Conservation (phyloP, 2,888 invertebrate species). For the Thysanoteuthis rhombus region DNA sequence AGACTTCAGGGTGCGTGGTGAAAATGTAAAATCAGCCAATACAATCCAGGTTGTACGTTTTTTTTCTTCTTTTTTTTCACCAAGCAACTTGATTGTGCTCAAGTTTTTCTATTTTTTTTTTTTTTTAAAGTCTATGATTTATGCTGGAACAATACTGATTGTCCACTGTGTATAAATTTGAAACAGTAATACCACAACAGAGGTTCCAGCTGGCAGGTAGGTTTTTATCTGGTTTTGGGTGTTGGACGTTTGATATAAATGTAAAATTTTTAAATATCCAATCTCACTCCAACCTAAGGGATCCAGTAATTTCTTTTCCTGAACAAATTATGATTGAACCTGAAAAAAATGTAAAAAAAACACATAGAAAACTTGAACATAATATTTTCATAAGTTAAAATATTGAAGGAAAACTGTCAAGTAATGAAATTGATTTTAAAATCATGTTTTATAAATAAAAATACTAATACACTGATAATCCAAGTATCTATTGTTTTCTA, state of each 20-base stretch:
- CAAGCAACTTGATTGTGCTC: background rate
- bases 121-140: background rate
- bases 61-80: background rate
- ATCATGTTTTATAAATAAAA: background rate
- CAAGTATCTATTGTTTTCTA: background rate
- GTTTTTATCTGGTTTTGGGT: background rate
- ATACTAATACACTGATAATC: background rate
- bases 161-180: background rate
- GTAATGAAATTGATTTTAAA: background rate
- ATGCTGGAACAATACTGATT: slow-evolving; percentile 15
- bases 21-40: background rate
- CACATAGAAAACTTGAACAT: background rate
- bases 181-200: slow-evolving; percentile 16
- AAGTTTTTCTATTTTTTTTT: background rate
- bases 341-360: background rate
- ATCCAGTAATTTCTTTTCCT: slow-evolving; percentile 26
- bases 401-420: background rate
- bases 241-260: background rate
- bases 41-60: background rate
- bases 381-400: background rate
- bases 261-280: slow-evolving; percentile 26
- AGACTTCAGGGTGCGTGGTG: slow-evolving; percentile 29
- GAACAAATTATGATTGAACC: slow-evolving; percentile 29
- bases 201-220: background rate
- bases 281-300: slow-evolving; percentile 27